phyloP scores from a whole-genome alignment of 2,888 invertebrate genomes.

The Serripes groenlandicus region DNA sequence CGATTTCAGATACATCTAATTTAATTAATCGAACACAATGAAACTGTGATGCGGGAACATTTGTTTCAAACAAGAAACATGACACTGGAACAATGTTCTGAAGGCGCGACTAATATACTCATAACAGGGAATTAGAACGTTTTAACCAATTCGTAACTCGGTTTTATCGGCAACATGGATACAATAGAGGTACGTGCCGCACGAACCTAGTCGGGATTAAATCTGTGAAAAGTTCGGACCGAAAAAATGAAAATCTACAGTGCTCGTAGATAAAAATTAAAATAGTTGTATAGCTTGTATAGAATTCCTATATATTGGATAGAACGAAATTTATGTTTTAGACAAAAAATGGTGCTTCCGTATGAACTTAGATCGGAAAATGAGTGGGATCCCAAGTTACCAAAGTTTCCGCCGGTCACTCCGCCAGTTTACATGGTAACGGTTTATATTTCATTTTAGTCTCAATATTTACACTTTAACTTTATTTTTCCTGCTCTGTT shows the following conservation, averaged over 20 bases:
- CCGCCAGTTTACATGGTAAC: conserved; percentile 65
- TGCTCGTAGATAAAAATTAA: not conserved
- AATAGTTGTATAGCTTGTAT: too few species aligned
- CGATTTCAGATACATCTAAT: too few species aligned
- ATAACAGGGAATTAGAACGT: not conserved
- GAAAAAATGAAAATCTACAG: not conserved
- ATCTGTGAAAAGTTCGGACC: not conserved
- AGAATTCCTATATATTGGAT: too few species aligned
- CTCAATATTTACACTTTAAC: too few species aligned
- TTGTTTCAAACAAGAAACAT: too few species aligned
- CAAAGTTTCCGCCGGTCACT: conserved; percentile 62
- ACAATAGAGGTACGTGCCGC: conserved; percentile 8
- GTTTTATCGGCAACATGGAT: conserved; percentile 12
- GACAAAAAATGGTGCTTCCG: conserved; percentile 52
- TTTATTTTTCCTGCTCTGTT: too few species aligned
- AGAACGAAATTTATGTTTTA: too few species aligned
- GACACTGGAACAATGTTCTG: conserved; percentile 4
- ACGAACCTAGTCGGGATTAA: conserved; percentile 4
- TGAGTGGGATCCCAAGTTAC: conserved; percentile 53
- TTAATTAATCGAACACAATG: too few species aligned
- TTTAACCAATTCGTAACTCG: conserved; percentile 15
- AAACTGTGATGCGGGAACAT: too few species aligned
- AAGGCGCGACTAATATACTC: conserved; percentile 4
- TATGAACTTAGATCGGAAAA: conserved; percentile 62
- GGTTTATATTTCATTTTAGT: not conserved